phyloP scores from a whole-genome alignment of 2,797 vertebrate genomes.

The Sandelia bainsii region DNA sequence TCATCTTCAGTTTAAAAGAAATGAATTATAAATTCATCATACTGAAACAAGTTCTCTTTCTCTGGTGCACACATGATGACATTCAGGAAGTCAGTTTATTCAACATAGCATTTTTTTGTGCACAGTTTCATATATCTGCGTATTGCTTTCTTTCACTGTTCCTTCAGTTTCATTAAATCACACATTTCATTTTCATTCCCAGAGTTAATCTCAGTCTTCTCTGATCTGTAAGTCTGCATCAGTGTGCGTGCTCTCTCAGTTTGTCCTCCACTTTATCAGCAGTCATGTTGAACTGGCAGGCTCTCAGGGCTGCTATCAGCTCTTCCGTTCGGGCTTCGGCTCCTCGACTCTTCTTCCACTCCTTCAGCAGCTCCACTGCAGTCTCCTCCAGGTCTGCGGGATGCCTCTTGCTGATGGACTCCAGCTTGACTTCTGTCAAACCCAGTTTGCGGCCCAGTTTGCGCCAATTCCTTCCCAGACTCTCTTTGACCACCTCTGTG shows the following conservation, averaged over 20 bases:
- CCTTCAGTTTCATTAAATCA: background rate
- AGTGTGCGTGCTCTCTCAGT: background rate
- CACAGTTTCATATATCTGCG: background rate
- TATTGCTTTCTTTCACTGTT: background rate
- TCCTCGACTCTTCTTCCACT: conserved; percentile 82
- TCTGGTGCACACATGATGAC: background rate
- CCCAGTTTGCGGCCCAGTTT: conserved; percentile 84
- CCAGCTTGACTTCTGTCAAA: conserved; percentile 81
- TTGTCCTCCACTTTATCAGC: conserved; percentile 83
- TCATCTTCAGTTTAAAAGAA: too few relatives aligned
- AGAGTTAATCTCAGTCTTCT: background rate
- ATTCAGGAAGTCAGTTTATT: background rate
- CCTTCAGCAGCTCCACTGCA: conserved; percentile 78
- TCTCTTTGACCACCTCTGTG: conserved; percentile 72
- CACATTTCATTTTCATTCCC: background rate
- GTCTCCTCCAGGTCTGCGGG: conserved; percentile 81
- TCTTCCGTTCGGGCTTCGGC: conserved; percentile 68
- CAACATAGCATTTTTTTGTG: background rate
- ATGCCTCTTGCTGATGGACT: conserved; percentile 76
- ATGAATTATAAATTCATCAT: too few relatives aligned
- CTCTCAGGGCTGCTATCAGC: conserved; percentile 83
- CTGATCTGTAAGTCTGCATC: background rate
- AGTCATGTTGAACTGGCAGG: conserved; percentile 83
- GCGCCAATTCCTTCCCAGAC: conserved; percentile 85
- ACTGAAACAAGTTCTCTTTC: background rate